phyloP scores from a whole-genome alignment of 2,113 vertebrate species.

The Gadus macrocephalus region DNA sequence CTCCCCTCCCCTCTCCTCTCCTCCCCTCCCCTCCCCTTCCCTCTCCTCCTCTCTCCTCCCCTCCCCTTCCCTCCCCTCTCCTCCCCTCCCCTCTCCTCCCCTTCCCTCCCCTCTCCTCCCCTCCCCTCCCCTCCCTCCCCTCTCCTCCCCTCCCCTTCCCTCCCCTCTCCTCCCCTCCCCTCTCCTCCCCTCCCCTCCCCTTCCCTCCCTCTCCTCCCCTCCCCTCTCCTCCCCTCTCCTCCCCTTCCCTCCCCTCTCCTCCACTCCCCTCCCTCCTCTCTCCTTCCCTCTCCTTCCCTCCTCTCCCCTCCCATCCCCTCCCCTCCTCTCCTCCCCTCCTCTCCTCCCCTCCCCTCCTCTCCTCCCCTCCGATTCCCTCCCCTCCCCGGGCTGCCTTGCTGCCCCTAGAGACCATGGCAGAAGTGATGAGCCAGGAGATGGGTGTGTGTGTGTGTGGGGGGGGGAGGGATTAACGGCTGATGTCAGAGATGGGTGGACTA shows the following conservation, averaged over 20 bases:
- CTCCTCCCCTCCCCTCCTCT: slow-evolving; percentile 16
- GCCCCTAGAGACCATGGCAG: slow-evolving; percentile 33
- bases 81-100: too few species aligned
- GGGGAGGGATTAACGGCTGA: slow-evolving; percentile 51
- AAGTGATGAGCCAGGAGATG: slow-evolving; percentile 54
- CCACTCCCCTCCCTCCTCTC: slow-evolving; percentile 15
- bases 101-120: too few species aligned
- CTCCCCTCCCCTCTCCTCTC: too few species aligned
- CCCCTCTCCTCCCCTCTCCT: slow-evolving; percentile 50
- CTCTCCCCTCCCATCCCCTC: slow-evolving; percentile 49
- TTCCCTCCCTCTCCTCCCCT: too few species aligned
- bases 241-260: too few species aligned
- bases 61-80: slow-evolving; percentile 9
- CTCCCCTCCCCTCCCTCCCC: too few species aligned
- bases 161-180: slow-evolving; percentile 42
- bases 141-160: too few species aligned
- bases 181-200: slow-evolving; percentile 1
- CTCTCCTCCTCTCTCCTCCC: neutral
- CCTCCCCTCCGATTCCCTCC: slow-evolving; percentile 4
- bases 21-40: slow-evolving; percentile 23
- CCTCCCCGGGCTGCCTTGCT: slow-evolving; percentile 28
- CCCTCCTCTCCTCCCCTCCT: too few species aligned
- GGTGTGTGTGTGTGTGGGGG: too few species aligned
- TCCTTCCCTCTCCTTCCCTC: too few species aligned
- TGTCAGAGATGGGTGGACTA: slow-evolving; percentile 55